Evolutionary conservation across 2,888 invertebrate genomes (phyloP), one percentile per base, ranked within the genome.

Genomic region (Imbricaverruca yamaguchii): DNA sequence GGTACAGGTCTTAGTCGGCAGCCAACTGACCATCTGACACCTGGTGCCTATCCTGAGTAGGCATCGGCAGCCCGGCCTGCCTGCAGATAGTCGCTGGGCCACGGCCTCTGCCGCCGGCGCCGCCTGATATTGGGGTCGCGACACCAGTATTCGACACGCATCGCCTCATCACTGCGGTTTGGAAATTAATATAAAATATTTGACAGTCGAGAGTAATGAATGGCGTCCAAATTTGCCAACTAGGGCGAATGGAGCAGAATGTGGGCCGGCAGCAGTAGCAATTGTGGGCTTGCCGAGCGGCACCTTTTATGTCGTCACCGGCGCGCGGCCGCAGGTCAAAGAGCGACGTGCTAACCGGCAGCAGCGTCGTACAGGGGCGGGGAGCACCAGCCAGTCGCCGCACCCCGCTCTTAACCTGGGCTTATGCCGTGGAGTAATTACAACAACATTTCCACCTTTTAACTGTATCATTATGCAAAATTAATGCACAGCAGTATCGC

Each of bases 401-500:
- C 39, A 39, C 39, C 39, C 39, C 39, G 4, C 39, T 39, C 39
- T 39, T 39, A 55, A 74, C 21, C 21, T 23, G 55, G 55, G 55
- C 21, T 74, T 74, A 74, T 55, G 53, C 53, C 13, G 53, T 15
- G 55, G 55, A 11, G 15, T 74, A 18, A 55, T 74, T 74, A 53
- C 74, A 74, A 74, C 74, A 74, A 55, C 74, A 74, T 74, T 74
- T 74, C 74, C 74, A 74, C 74, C 74, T 74, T 74, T 74, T 74
- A 74, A 55, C 74, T 69, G 21, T 74, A 53, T 53, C 74, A 74
- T 74, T 74, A 74, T 74, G 74, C 74, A 74, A 74, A 74, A 74
- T 74, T 74, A 55, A 55, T 55, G 74, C 74, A n/a, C 13, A 18
- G 13, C 21, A 8, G 53, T 10, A 74, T 74, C 53, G 21, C 74